Percentiles rank a stretch among this genome's conserved stretches.
Conservation (phyloP, 2,113 vertebrate genomes). For the Myodes glareolus region DNA sequence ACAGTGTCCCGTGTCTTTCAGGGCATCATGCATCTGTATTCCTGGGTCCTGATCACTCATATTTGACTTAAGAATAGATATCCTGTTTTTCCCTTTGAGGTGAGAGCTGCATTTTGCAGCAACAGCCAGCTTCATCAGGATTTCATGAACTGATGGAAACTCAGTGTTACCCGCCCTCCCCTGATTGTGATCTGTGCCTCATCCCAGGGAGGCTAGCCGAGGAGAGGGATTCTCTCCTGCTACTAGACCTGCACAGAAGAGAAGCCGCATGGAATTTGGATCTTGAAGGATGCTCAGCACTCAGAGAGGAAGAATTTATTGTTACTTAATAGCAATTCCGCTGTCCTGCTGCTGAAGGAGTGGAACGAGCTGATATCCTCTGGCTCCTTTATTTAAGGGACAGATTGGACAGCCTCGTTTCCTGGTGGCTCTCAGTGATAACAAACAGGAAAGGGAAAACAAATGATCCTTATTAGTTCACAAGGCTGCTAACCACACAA, state of each 20-base stretch:
- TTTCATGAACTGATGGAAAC: neutral
- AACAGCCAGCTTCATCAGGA: neutral
- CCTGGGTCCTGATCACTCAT: neutral
- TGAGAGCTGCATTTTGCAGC: neutral
- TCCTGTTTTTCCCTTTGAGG: neutral
- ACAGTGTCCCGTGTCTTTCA: neutral
- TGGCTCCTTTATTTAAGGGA: neutral
- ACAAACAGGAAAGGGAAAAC: conserved; percentile 49
- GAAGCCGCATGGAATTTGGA: neutral
- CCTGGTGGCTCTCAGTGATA: neutral
- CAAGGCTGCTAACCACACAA: conserved; percentile 15
- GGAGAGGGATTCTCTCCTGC: neutral
- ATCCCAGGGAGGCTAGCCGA: neutral
- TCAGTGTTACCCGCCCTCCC: neutral
- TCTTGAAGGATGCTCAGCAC: conserved; percentile 41
- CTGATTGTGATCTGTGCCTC: neutral
- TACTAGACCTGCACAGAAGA: neutral
- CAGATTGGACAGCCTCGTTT: neutral
- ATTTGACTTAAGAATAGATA: neutral
- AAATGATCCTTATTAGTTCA: neutral
- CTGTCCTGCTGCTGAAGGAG: neutral
- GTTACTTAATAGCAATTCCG: neutral
- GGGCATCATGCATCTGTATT: neutral
- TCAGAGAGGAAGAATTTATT: conserved; percentile 7
- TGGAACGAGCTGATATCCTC: neutral